Conservation (phyloP, 2,888 invertebrate genomes). For the Amaurobius ferox region DNA sequence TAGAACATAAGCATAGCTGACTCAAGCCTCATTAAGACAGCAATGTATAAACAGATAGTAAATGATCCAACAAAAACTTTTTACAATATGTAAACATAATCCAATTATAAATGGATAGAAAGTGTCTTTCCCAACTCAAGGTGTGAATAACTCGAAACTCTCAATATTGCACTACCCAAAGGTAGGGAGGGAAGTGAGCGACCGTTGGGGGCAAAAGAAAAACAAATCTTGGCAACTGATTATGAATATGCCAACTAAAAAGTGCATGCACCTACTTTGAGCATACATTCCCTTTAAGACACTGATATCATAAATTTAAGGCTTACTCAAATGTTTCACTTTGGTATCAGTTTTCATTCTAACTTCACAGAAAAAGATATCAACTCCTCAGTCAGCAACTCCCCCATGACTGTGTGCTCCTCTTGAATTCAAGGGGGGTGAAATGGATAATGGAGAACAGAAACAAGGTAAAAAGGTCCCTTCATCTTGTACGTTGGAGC, state of each 20-base stretch:
- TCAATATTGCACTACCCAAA: too few species aligned
- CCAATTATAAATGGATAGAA: too few species aligned
- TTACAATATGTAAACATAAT: too few species aligned
- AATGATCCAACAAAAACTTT: too few species aligned
- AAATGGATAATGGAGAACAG: conserved; percentile 22
- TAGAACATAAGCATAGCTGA: too few species aligned
- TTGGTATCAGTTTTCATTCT: background rate
- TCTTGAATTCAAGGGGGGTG: conserved; percentile 24
- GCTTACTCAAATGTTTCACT: conserved; percentile 27
- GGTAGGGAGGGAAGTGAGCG: too few species aligned
- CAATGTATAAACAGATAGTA: too few species aligned
- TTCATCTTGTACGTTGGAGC: conserved; percentile 3
- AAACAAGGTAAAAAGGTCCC: conserved; percentile 31
- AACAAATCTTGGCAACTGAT: background rate
- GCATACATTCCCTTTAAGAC: conserved; percentile 50
- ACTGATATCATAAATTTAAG: conserved; percentile 59
- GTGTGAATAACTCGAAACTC: too few species aligned
- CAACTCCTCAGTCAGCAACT: conserved; percentile 5
- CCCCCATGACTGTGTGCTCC: background rate
- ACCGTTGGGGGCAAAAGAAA: too few species aligned
- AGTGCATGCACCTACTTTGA: conserved; percentile 66
- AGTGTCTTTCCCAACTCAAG: too few species aligned
- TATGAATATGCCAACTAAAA: conserved; percentile 13
- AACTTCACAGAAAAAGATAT: conserved; percentile 7
- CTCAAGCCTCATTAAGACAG: too few species aligned